Base-by-base conservation (phyloP, 2,888 invertebrate species). In the Andrena bucephala region DNA sequence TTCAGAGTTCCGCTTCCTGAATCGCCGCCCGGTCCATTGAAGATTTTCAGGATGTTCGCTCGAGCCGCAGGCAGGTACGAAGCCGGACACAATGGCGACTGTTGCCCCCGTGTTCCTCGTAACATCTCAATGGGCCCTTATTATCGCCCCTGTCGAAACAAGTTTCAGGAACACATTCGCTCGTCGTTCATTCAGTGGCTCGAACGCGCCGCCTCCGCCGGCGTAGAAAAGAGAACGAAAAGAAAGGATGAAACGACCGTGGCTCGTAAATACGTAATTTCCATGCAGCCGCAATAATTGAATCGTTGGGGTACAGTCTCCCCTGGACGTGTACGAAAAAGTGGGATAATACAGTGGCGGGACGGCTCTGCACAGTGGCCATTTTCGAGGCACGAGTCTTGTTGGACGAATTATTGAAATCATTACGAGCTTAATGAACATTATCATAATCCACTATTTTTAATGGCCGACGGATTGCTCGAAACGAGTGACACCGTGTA, bases 31-130 rank as follows among this genome's bases (percentile, higher is more conserved):
- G 77, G 73, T 77, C 82, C 75, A 88, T 88, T 87, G 84, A 88
- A 76, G 74, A 87, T 77, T 83, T 86, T 86, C 87, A 90, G 91
- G 92, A 93, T 92, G 91, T 91, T 85, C 91, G 91, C 87, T 90
- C 87, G 88, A 87, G 85, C 86, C 85, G 85, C 78, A 84, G 54
- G 70, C 89, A 89, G 91, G 90, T 91, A 91, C 66, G 59, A 75
- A 69, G 57, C 85, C 77, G 69, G 84, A 87, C 87, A 91, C 90
- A 91, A 91, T 91, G 87, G 82, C 82, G 84, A 80, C 75, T 81
- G 84, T 85, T 83, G 73, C 77, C 81, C 42, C 16, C 42, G 75
- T 57, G 71, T 69, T 71, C 69, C 57, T 68, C 70, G 68, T 77
- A 70, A 70, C 78, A 59, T 81, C 87, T 88, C 88, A 90, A 91